Percentiles rank a stretch among this genome's conserved stretches.
Evolutionary conservation across 2,888 invertebrate species (phyloP).

Genomic region (Epiblema foenella): DNA sequence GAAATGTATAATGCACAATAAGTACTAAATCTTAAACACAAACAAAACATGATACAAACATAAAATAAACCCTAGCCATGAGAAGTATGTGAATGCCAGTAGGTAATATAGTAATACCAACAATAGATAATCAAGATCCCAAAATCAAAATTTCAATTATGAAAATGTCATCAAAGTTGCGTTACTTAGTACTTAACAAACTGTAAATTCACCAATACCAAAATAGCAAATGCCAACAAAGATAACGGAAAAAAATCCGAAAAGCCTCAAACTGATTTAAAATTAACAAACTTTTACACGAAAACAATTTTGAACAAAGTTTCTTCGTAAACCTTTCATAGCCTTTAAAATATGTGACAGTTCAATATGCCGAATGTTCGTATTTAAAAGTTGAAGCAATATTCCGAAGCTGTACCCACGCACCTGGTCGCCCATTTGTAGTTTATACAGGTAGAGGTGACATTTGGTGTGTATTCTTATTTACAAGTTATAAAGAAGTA

Average conservation of each 20-base stretch:
- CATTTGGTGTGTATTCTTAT: background rate
- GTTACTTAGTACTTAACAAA: background rate
- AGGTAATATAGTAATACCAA: no score
- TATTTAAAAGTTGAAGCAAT: conserved; percentile 19
- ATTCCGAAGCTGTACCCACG: conserved; percentile 3
- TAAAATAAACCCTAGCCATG: background rate
- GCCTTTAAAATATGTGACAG: conserved; percentile 1
- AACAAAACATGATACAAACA: no score
- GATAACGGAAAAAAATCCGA: conserved; percentile 21
- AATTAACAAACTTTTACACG: conserved; percentile 26
- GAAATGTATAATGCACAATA: no score
- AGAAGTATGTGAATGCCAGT: background rate
- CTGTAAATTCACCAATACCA: background rate
- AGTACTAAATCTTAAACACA: background rate
- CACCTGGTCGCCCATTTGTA: conserved; percentile 18
- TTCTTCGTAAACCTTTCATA: conserved; percentile 2
- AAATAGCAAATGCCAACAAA: conserved; percentile 4
- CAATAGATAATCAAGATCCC: no score
- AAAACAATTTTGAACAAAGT: conserved; percentile 21
- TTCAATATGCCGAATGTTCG: conserved; percentile 21
- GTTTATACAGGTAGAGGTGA: conserved; percentile 1
- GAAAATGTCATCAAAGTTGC: background rate
- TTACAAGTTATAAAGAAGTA: background rate
- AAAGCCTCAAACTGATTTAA: conserved; percentile 20
- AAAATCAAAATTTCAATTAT: background rate